A percentile compares a stretch with the other conserved stretches of the same genome.
Conservation (phyloP, 1,140 invertebrate genomes). For the Drosophila elegans region DNA sequence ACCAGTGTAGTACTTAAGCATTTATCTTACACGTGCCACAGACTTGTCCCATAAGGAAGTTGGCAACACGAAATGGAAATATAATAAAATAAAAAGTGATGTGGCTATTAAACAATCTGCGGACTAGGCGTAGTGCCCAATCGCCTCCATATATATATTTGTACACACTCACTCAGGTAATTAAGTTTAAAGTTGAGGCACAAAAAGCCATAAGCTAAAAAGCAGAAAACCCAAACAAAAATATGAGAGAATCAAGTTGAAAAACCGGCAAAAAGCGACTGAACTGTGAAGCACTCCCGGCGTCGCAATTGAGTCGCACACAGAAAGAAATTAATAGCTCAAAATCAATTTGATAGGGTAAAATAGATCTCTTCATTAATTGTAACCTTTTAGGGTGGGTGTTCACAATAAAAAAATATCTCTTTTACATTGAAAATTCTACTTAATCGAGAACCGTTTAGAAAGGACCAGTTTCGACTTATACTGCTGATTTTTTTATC, state of each 20-base stretch:
- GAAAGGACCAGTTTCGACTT: no score
- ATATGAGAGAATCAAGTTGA: conserved; percentile 2
- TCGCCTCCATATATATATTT: conserved; percentile 26
- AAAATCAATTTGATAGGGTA: no score
- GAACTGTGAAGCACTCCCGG: conserved; percentile 49
- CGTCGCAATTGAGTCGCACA: background rate
- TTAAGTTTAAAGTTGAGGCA: conserved; percentile 69
- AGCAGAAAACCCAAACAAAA: conserved; percentile 21
- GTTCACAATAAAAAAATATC: no score
- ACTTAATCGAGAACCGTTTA: no score
- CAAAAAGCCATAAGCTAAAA: conserved; percentile 26
- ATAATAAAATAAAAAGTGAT: conserved; percentile 21
- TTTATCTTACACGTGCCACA: conserved; percentile 5
- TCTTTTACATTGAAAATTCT: no score
- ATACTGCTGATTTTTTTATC: no score
- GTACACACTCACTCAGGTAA: conserved; percentile 56
- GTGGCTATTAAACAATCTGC: conserved; percentile 48
- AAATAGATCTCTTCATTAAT: no score
- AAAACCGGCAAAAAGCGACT: conserved; percentile 48
- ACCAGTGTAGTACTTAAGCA: conserved; percentile 3
- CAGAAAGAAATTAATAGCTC: background rate
- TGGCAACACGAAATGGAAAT: conserved; percentile 30
- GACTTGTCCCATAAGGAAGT: conserved; percentile 63
- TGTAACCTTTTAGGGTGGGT: no score
- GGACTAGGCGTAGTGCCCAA: conserved; percentile 18